phyloP scores from a whole-genome alignment of 1,140 invertebrate species.

The Venturia canescens region DNA sequence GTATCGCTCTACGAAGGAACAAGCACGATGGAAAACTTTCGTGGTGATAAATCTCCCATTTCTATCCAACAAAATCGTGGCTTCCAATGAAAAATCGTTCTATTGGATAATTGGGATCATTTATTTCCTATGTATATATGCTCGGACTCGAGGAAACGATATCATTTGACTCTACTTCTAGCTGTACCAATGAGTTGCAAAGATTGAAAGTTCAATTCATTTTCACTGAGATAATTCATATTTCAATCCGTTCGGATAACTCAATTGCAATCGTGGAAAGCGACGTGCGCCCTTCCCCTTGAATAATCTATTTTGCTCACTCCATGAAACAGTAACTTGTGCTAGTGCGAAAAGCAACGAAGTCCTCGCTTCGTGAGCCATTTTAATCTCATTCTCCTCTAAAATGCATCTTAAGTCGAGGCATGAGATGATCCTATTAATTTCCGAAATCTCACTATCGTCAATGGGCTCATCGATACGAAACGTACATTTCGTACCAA shows the following conservation, averaged over 20 bases:
- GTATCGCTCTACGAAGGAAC: neutral
- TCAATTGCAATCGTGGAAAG: too few species aligned
- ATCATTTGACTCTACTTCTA: neutral
- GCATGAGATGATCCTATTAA: neutral
- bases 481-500: neutral
- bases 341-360: too few species aligned
- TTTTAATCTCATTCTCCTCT: too few species aligned
- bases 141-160: neutral
- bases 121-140: neutral
- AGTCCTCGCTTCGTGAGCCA: too few species aligned
- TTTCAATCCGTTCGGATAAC: too few species aligned
- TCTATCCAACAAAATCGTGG: neutral
- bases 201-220: too few species aligned
- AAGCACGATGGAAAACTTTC: neutral
- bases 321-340: too few species aligned
- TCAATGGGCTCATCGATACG: neutral
- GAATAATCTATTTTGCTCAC: too few species aligned
- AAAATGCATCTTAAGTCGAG: too few species aligned
- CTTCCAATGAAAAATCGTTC: slow-evolving; percentile 11
- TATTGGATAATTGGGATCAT: neutral
- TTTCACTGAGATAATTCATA: too few species aligned
- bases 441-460: neutral
- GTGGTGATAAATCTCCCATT: neutral
- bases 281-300: too few species aligned
- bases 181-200: too few species aligned